These are phyloP conservation scores for Misgurnus anguillicaudatus DNA, from an alignment of 2,113 vertebrate species.

Conservation along the genomic window DNA sequence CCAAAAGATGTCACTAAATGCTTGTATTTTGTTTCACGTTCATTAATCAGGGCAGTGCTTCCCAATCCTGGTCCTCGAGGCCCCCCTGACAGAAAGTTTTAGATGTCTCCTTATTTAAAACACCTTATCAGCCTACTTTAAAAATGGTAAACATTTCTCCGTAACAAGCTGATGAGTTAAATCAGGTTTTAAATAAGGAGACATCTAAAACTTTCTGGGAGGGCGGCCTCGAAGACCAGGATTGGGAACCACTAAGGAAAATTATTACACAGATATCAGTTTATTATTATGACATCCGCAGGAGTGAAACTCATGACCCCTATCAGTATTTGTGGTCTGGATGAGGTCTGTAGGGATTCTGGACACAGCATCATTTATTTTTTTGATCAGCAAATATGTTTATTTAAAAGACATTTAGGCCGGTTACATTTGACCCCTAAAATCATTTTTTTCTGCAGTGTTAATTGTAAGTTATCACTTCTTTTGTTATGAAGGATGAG, in stretches of 20 bases:
- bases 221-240: no score
- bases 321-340: background rate
- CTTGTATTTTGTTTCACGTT: no score
- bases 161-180: no score
- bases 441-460: background rate
- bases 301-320: constrained; percentile 9
- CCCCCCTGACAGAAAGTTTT: no score
- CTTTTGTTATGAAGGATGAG: background rate
- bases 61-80: no score
- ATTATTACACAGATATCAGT: background rate
- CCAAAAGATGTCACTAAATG: constrained; percentile 46
- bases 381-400: background rate
- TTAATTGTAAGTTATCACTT: background rate
- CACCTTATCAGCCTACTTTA: no score
- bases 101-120: no score
- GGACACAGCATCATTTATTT: no score
- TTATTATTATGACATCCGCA: background rate
- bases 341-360: background rate
- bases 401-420: background rate
- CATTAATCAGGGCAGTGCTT: no score
- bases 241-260: background rate
- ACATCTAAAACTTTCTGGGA: no score
- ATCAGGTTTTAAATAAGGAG: no score
- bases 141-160: no score
- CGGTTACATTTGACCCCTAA: background rate